Evolutionary conservation across 2,113 vertebrate genomes (phyloP), one percentile per base, ranked within the genome.

Genomic region (Bufo gargarizans): DNA sequence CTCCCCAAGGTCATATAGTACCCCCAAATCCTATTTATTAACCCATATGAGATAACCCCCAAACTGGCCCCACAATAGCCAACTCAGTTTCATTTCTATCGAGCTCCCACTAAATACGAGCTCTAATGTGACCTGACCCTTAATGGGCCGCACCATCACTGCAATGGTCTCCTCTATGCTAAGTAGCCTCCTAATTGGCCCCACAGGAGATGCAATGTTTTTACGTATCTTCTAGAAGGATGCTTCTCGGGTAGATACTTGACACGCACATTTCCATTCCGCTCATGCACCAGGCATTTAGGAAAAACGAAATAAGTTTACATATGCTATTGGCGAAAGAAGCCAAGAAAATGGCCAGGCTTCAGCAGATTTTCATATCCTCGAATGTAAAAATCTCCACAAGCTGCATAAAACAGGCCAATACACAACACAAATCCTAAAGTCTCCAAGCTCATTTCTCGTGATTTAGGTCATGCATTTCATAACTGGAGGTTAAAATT

Each of bases 401-500:
- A 71, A 58, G 19, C 22, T 59, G 78, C 78, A 61, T 69, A 69
- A 53, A 83, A 33, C 49, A 69, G n/a, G 47, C 33, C 14, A 71
- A 65, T 53, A 69, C 82, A 55, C 82, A 55, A 49, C 20, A 11
- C 43, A 49, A 49, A 49, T 82, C 80, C 45, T n/a, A 0, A 4
- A 43, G 55, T 16, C 47, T 53, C 61, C 4, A 49, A 3, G 61
- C 59, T 55, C 47, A 49, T 7, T 33, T 19, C 49, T 11, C 45
- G 20, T 86, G 71, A 86, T 86, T 77, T 86, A 77, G 84, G 82
- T 76, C 71, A 86, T 77, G 56, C 33, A 77, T 77, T 47, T 77
- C 55, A 69, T 77, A 76, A 77, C 56, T 77, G 84, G 84, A 86
- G 72, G 72, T 86, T 77, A 17, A 22, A 77, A 76, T 86, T 59